Base-by-base conservation (phyloP, 2,888 invertebrate genomes). In the Ischnura elegans region DNA sequence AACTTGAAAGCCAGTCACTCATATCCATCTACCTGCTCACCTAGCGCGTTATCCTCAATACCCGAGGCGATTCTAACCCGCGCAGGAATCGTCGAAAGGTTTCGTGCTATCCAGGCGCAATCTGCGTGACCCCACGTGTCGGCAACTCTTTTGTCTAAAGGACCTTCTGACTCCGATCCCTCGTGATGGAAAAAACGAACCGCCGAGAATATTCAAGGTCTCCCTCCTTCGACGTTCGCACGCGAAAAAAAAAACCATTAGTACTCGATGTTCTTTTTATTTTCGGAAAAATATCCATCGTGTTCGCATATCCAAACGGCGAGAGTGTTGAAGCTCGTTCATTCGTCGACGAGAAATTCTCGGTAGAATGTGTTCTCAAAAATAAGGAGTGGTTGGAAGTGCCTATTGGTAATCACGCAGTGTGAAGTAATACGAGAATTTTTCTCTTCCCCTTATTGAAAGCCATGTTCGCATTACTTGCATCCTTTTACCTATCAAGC, bases 61-160 rank as follows among this genome's bases (percentile, higher is more conserved):
- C 76, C 36, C 25, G 76, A 13, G 36, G 76, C 29, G 61, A 61
- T 61, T 36, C 2, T 76, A 29, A 36, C 36, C 29, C 29, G 13
- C 29, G 76, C 21, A 25, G n/a, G 25, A 10, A 0, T 36, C 36
- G 29, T 76, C 5, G 76, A 36, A 76, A 76, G 36, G 76, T 76
- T 76, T 76, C 13, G 16, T 76, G 76, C 76, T 76, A 76, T 76
- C 76, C 36, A 36, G 25, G 25, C 13, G 36, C 76, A 36, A 76
- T 76, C 76, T 76, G 13, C 76, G 76, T 76, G 76, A 76, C 76
- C 76, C 76, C 76, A 76, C 29, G 76, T 76, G 29, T 76, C 76
- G 76, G 76, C 76, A 76, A 76, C 76, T 76, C 36, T 76, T 76
- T 76, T 76, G 36, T 76, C 76, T 76, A 8, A 16, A n/a, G n/a